Base-by-base conservation (phyloP, 2,888 invertebrate genomes). In the Deilephila elpenor region DNA sequence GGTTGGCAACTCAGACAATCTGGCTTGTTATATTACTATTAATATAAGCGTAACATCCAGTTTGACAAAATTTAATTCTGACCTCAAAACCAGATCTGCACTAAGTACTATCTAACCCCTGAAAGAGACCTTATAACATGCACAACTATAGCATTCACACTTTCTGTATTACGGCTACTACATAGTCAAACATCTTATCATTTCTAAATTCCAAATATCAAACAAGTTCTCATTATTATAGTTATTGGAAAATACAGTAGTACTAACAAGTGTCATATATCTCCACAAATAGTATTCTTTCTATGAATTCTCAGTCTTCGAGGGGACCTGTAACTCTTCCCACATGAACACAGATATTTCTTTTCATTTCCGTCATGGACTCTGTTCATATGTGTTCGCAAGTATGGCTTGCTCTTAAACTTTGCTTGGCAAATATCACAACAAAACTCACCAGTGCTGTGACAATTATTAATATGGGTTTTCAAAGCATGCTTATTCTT, bases 351-450 rank as follows among this genome's bases (percentile, higher is more conserved):
- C 6, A n/a, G 71, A 71, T 87, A 80, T 19, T 74, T 59, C 7
- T 82, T 81, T 0, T 85, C 87, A 72, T 85, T 86, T 51, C 80
- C 72, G 59, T 81, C 82, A 71, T 88, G 88, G 3, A 86, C 83
- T 56, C 87, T 75, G 1, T 44, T 73, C 72, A 85, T 80, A 73
- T 88, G 88, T 0, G 79, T 44, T 0, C 70, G 8, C 5, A 87
- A 74, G 72, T 88, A 86, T 0, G 80, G 29, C 37, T 79, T 78
- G 51, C 83, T 82, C 71, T 82, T 85, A 7, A 88, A 74, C 29
- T 72, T 74, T 0, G 85, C 84, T 5, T 82, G 75, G 59, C 88
- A 88, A 17, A 85, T 73, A 2, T 75, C 56, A 70, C 87, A 88
- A n/a, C 76, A 70, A 29, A 75, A 44, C 20, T 37, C 78, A 1